Percentiles rank a stretch among this genome's conserved stretches.
phyloP scores from a whole-genome alignment of 2,797 vertebrate genomes.

The Gymnoscopelus microlampas region DNA sequence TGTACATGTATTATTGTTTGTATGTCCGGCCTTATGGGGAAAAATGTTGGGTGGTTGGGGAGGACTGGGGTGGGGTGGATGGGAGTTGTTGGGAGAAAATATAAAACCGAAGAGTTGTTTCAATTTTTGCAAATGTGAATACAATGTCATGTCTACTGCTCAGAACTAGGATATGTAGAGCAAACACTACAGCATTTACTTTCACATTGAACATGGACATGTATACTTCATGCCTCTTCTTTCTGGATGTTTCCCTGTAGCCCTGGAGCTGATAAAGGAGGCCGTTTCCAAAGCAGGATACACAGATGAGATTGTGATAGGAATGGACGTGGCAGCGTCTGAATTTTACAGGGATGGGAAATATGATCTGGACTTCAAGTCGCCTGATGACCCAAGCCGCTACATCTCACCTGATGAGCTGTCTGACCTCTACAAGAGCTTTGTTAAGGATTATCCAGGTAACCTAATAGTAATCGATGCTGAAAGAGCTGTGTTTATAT shows the following conservation, averaged over 20 bases:
- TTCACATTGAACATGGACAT: too few species aligned
- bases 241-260: slow-evolving; percentile 64
- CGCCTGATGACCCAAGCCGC: slow-evolving; percentile 89
- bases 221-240: not conserved
- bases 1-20: too few species aligned
- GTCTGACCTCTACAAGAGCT: slow-evolving; percentile 91
- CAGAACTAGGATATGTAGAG: not conserved
- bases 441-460: slow-evolving; percentile 93
- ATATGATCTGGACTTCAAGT: slow-evolving; percentile 98
- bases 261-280: slow-evolving; percentile 90
- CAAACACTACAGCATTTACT: not conserved
- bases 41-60: too few species aligned
- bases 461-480: slow-evolving; percentile 3
- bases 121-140: too few species aligned
- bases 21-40: too few species aligned
- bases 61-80: too few species aligned
- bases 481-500: not conserved
- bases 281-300: slow-evolving; percentile 93
- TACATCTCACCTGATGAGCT: slow-evolving; percentile 90
- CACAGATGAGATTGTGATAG: slow-evolving; percentile 91
- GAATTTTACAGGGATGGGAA: slow-evolving; percentile 92
- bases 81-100: too few species aligned
- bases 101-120: too few species aligned
- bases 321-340: slow-evolving; percentile 96
- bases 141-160: too few species aligned